Percentiles rank a stretch among this genome's conserved stretches.
These are phyloP conservation scores for Blastobasis lacticolella DNA, from an alignment of 2,888 invertebrate species.

Conservation along the genomic window DNA sequence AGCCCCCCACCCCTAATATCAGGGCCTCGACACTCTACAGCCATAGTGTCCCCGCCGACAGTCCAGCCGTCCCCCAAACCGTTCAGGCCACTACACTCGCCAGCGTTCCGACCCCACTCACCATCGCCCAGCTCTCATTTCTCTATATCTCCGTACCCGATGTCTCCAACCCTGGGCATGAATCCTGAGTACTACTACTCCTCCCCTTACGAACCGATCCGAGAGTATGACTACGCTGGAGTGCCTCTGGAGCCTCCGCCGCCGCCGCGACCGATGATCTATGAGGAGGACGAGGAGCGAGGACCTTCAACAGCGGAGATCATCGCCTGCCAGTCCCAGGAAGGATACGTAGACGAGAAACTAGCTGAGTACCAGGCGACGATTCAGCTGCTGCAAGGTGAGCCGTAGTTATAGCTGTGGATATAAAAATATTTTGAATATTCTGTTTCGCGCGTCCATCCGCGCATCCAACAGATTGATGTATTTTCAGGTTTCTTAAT, in stretches of 20 bases:
- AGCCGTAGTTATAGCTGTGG: slow-evolving; percentile 30
- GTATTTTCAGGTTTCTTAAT: too few species aligned
- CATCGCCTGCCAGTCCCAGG: slow-evolving; percentile 94
- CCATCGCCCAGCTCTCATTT: slow-evolving; percentile 67
- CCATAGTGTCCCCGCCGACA: slow-evolving; percentile 73
- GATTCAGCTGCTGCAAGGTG: slow-evolving; percentile 91
- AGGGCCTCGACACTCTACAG: slow-evolving; percentile 72
- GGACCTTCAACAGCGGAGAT: slow-evolving; percentile 93
- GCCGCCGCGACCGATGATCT: slow-evolving; percentile 78
- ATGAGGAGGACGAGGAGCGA: slow-evolving; percentile 81
- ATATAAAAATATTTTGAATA: too few species aligned
- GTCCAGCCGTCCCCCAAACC: slow-evolving; percentile 71
- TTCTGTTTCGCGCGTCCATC: too few species aligned
- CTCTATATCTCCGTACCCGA: slow-evolving; percentile 65
- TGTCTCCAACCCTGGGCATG: slow-evolving; percentile 75
- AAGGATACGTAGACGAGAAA: slow-evolving; percentile 95
- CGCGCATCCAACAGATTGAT: too few species aligned
- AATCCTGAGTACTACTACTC: slow-evolving; percentile 76
- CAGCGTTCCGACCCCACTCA: slow-evolving; percentile 57
- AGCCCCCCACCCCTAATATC: slow-evolving; percentile 83
- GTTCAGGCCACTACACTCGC: slow-evolving; percentile 65
- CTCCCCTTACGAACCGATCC: slow-evolving; percentile 72
- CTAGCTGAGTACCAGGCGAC: slow-evolving; percentile 95
- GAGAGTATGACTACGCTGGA: slow-evolving; percentile 82
- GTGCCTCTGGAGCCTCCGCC: slow-evolving; percentile 86